Base-by-base conservation (phyloP, 2,888 invertebrate species). In the Heterodera filipjevi region DNA sequence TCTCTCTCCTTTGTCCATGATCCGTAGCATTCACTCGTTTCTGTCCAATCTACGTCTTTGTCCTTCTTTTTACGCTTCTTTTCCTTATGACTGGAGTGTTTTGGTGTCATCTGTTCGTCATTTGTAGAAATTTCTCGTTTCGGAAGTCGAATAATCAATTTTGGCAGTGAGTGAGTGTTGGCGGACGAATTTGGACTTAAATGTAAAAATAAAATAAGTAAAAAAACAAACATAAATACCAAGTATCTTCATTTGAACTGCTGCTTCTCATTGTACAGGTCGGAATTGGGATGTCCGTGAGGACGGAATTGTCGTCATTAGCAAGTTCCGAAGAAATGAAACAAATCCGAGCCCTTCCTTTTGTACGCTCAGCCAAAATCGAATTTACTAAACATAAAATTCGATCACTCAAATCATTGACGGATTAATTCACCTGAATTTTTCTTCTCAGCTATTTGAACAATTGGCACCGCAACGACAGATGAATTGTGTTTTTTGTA, bases 51-150 rank as follows among this genome's bases (percentile, higher is more conserved):
- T 16, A 72, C 68, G 77, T 83, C 83, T 19, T 66, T 70, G 19
- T 77, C 79, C 68, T 71, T 80, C 82, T 77, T 83, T 70, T 84
- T 78, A 76, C 76, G 77, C 68, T 81, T 82, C 71, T 82, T 77
- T 68, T 33, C 73, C 66, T 73, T 76, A 46, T 32, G 12, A 30
- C 59, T 77, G 39, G n/a, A 66, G 64, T 75, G 33, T 30, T 66
- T 35, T n/a, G 33, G 46, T 39, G 75, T 64, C 39, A 8, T 35
- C 10, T 71, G 71, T 3, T 46, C 39, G n/a, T 44, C 35, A 44
- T 22, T 46, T 27, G 30, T 5, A n/a, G 44, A 44, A 71, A n/a
- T 44, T 44, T 53, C 53, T 22, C 32, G 22, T 22, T 53, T 49
- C 5, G 73, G 73, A 12, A 70, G 39, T 53, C 49, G 71, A 59